phyloP scores from a whole-genome alignment of 2,113 vertebrate species.

The Psophia crepitans region DNA sequence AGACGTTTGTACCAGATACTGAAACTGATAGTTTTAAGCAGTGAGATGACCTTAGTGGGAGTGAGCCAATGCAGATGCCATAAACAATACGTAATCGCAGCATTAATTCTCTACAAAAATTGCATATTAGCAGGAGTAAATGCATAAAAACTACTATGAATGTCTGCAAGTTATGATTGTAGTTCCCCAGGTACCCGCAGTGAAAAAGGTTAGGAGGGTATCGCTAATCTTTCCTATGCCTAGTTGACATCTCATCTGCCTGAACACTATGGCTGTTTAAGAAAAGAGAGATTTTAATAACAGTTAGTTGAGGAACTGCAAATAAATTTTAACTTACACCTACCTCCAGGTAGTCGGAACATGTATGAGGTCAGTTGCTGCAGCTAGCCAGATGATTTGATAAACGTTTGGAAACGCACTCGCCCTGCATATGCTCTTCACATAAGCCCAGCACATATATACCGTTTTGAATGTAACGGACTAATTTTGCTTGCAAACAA shows the following conservation, averaged over 20 bases:
- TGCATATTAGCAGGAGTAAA: not conserved
- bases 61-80: not conserved
- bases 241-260: not conserved
- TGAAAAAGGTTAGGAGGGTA: not conserved
- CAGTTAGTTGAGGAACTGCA: not conserved
- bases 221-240: not conserved
- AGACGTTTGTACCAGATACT: not conserved
- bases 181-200: not conserved
- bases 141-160: not conserved
- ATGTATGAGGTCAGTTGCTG: fast-evolving
- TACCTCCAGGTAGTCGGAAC: not conserved
- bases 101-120: not conserved
- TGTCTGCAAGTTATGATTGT: not conserved
- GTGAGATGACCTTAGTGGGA: not conserved
- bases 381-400: not conserved
- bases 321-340: not conserved
- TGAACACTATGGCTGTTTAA: not conserved
- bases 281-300: not conserved
- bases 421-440: not conserved
- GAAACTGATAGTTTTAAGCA: not conserved
- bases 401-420: not conserved
- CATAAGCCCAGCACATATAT: not conserved
- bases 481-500: not conserved
- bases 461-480: not conserved
- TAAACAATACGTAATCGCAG: not conserved